Conservation (phyloP, 2,888 invertebrate species). For the Camptogramma bilineatum region DNA sequence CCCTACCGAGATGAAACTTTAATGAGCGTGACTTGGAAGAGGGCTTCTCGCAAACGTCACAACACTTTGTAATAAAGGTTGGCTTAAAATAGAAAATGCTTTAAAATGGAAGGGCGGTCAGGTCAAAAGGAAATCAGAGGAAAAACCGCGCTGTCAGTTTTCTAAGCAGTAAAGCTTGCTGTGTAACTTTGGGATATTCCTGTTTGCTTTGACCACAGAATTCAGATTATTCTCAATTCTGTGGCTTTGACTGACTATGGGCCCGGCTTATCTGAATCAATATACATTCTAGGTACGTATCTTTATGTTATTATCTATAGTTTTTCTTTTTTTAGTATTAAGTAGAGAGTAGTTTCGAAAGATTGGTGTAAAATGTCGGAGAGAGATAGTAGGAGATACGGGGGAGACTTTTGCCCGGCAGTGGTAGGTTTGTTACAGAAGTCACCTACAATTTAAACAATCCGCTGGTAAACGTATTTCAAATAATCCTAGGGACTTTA, state of each 20-base stretch:
- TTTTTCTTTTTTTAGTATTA: too few species aligned
- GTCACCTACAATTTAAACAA: too few species aligned
- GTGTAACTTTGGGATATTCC: too few species aligned
- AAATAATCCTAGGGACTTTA: not conserved
- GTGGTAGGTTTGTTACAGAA: too few species aligned
- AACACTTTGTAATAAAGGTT: conserved; percentile 27
- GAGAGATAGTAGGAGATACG: too few species aligned
- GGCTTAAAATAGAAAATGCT: conserved; percentile 35
- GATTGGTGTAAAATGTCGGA: too few species aligned
- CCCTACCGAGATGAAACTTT: conserved; percentile 47
- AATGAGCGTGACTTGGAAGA: conserved; percentile 44
- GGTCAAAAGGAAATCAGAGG: not conserved
- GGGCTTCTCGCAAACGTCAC: conserved; percentile 36
- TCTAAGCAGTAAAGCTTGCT: not conserved
- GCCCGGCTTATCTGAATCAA: too few species aligned
- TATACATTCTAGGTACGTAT: too few species aligned
- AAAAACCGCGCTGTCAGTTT: not conserved
- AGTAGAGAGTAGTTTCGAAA: too few species aligned
- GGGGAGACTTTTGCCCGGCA: too few species aligned
- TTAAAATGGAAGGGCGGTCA: conserved; percentile 33
- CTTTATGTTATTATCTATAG: too few species aligned
- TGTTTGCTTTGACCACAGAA: not conserved
- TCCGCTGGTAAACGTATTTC: not conserved
- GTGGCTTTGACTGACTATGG: not conserved
- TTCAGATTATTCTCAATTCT: too few species aligned